phyloP scores from a whole-genome alignment of 2,113 vertebrate species.

The Apus apus region DNA sequence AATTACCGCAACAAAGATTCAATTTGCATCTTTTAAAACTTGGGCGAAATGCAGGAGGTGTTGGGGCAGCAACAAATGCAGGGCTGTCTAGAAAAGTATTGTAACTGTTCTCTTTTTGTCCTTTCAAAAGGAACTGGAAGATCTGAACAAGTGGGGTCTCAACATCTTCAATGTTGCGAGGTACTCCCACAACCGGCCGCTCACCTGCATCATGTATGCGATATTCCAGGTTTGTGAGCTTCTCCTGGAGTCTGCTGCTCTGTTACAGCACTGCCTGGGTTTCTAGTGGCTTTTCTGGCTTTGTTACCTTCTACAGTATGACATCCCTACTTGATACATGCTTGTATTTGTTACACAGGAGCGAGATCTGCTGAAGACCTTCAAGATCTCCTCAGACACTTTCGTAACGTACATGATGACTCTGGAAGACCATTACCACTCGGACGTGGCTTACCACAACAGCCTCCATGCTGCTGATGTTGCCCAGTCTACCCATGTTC shows the following conservation, averaged over 20 bases:
- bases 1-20: neutral
- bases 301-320: fast-evolving
- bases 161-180: constrained; percentile 95
- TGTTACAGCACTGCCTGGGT: fast-evolving
- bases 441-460: constrained; percentile 96
- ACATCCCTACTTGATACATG: neutral
- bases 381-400: constrained; percentile 95
- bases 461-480: constrained; percentile 97
- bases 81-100: neutral
- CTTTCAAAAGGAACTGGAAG: constrained; percentile 87
- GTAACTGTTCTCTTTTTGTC: neutral
- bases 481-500: constrained; percentile 95
- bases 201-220: constrained; percentile 96
- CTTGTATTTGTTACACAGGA: constrained; percentile 77
- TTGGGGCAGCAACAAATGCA: neutral
- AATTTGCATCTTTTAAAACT: neutral
- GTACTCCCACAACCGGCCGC: constrained; percentile 91
- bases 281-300: neutral
- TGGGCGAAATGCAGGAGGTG: neutral
- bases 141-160: constrained; percentile 96
- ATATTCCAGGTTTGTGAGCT: constrained; percentile 91
- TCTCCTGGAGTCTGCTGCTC: fast-evolving
- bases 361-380: constrained; percentile 94
- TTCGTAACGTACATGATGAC: constrained; percentile 99
- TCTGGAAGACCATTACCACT: constrained; percentile 95